phyloP scores from a whole-genome alignment of 2,888 invertebrate species.

The Watsonalla cultraria region DNA sequence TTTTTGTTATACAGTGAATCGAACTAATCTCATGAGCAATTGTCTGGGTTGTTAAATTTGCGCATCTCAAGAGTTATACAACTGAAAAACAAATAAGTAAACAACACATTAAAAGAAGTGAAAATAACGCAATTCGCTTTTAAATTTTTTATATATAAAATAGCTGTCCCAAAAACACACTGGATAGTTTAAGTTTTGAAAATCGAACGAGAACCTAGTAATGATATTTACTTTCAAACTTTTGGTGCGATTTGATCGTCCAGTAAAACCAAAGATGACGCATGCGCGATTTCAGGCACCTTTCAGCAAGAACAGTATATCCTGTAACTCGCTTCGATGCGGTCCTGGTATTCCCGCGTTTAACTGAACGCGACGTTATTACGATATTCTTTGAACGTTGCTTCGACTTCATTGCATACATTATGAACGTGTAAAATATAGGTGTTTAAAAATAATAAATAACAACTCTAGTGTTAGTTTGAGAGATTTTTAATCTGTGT shows the following conservation, averaged over 20 bases:
- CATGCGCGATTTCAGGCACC: constrained; percentile 2
- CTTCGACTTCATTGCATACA: neutral
- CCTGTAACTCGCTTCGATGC: constrained; percentile 14
- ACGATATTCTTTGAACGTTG: neutral
- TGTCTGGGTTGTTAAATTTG: too few relatives aligned
- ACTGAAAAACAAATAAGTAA: too few relatives aligned
- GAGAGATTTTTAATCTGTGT: constrained; percentile 3
- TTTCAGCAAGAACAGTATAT: constrained; percentile 26
- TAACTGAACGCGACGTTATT: neutral
- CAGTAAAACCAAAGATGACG: constrained; percentile 1
- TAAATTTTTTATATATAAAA: too few relatives aligned
- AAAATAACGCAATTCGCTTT: too few relatives aligned
- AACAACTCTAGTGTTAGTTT: constrained; percentile 8
- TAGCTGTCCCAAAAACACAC: too few relatives aligned
- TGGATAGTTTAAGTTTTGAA: neutral
- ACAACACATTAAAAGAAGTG: too few relatives aligned
- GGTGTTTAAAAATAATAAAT: neutral
- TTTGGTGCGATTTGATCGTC: neutral
- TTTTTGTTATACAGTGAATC: too few relatives aligned
- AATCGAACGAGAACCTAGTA: neutral
- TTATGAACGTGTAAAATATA: neutral
- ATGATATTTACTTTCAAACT: neutral
- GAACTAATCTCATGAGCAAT: too few relatives aligned
- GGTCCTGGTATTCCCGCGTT: neutral
- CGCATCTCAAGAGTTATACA: too few relatives aligned